Evolutionary conservation across 2,113 vertebrate genomes (phyloP).

Genomic region (Atlantisia rogersi): DNA sequence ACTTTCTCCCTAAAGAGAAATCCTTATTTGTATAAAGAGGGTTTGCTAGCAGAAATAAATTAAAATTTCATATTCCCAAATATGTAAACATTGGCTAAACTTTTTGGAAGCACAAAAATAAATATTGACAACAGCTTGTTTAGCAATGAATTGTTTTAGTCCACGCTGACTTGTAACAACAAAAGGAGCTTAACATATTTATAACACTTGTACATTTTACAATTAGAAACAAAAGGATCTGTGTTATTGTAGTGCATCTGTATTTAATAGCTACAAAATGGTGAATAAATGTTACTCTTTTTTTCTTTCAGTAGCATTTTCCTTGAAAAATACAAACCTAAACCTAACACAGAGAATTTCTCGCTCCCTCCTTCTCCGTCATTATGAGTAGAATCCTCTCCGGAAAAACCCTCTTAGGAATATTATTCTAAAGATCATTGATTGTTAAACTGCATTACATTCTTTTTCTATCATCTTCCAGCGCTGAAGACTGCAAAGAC

Average conservation of each 20-base stretch:
- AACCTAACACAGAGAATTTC: neutral
- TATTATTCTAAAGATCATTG: conserved; percentile 37
- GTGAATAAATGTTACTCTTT: neutral
- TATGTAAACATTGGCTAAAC: neutral
- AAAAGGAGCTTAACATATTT: neutral
- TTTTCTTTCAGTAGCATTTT: neutral
- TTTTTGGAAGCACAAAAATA: neutral
- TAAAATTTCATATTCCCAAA: neutral
- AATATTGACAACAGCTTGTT: conserved; percentile 28
- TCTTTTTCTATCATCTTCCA: conserved; percentile 58
- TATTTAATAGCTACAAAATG: neutral
- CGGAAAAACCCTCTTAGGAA: neutral
- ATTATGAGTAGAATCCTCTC: neutral
- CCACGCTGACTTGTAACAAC: neutral
- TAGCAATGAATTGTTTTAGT: neutral
- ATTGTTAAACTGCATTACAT: conserved; percentile 45
- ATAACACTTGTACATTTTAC: neutral
- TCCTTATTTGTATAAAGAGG: neutral
- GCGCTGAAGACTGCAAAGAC: conserved; percentile 42
- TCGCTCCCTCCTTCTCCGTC: conserved; percentile 13
- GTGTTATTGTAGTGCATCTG: neutral
- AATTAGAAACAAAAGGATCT: neutral
- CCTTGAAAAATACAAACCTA: neutral
- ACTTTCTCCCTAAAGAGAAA: neutral
- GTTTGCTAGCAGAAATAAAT: neutral